Percentiles rank a stretch among this genome's conserved stretches.
Evolutionary conservation across 2,113 vertebrate species (phyloP).

Genomic region (Saimiri boliviensis): DNA sequence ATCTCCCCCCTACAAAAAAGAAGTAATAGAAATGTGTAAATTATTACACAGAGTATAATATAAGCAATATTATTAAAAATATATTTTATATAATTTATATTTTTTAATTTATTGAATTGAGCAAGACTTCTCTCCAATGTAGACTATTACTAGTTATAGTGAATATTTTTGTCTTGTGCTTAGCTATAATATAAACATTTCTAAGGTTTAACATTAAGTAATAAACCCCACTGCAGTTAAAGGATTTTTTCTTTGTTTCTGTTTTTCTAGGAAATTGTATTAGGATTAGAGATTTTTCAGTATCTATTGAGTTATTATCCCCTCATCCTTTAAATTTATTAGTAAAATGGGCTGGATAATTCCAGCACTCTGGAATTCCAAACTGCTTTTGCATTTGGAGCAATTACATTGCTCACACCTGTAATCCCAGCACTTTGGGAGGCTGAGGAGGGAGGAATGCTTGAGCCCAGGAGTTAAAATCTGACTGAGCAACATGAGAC

Average conservation of each 20-base stretch:
- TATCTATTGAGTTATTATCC: background rate
- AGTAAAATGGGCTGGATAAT: background rate
- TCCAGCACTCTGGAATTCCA: too few relatives aligned
- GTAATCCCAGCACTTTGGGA: too few relatives aligned
- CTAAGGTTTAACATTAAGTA: background rate
- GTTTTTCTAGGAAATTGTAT: background rate
- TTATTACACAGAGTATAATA: background rate
- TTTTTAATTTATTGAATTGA: background rate
- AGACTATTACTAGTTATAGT: background rate
- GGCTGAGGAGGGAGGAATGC: too few relatives aligned
- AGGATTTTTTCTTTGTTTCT: background rate
- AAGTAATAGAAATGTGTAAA: background rate
- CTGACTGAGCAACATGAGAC: too few relatives aligned
- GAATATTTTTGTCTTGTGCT: background rate
- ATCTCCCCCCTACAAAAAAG: accelerated
- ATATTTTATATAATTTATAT: background rate
- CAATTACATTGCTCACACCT: too few relatives aligned
- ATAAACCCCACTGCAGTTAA: background rate
- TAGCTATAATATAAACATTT: background rate
- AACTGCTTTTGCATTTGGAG: too few relatives aligned
- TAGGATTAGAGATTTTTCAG: background rate
- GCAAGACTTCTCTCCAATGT: background rate
- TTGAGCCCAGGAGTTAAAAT: too few relatives aligned
- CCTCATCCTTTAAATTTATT: background rate
- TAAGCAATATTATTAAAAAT: background rate